These are phyloP conservation scores for Varecia variegata DNA, from an alignment of 2,797 vertebrate species.

Conservation along the genomic window DNA sequence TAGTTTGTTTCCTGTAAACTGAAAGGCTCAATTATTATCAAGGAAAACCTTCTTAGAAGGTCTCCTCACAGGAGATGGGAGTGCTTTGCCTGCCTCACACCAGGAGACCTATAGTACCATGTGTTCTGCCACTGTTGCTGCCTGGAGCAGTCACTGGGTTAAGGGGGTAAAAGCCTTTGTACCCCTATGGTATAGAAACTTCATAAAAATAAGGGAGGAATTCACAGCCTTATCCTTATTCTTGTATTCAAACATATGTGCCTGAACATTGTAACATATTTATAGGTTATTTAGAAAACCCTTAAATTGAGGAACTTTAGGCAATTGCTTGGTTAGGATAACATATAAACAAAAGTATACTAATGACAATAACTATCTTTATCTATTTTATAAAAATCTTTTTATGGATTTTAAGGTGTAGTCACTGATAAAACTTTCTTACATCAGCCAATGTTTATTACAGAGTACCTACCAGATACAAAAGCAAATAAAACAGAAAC, in stretches of 20 bases:
- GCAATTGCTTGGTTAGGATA: background rate
- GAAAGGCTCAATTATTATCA: background rate
- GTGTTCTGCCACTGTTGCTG: accelerated
- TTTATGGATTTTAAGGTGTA: slow-evolving; percentile 13
- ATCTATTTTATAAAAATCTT: background rate
- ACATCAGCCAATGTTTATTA: background rate
- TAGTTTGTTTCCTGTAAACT: background rate
- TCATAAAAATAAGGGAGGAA: background rate
- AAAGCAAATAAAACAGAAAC: background rate
- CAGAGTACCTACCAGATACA: background rate
- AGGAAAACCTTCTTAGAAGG: background rate
- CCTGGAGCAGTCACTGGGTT: background rate
- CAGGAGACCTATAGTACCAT: accelerated
- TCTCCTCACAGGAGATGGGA: background rate
- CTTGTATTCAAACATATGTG: background rate
- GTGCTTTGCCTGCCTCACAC: background rate
- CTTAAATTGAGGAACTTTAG: background rate
- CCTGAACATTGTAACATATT: background rate
- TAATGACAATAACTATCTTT: background rate
- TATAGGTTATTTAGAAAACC: background rate
- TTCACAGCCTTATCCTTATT: background rate
- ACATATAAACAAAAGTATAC: background rate
- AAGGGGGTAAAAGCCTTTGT: background rate
- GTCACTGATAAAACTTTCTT: background rate
- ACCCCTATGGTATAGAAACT: background rate